These are phyloP conservation scores for Schizotus pectinicornis DNA, from an alignment of 2,888 invertebrate species.

Conservation along the genomic window DNA sequence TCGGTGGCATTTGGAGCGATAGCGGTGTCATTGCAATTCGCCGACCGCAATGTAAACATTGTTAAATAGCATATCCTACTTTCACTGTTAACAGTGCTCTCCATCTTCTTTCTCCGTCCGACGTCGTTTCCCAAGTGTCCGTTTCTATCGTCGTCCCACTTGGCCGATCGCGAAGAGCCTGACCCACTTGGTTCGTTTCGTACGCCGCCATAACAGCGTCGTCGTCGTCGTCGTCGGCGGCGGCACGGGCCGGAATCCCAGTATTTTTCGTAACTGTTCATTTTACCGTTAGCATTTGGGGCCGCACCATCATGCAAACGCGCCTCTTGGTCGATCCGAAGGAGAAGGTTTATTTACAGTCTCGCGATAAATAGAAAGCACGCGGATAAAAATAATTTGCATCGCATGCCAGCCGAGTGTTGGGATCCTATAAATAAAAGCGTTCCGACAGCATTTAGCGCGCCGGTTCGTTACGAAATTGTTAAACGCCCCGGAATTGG, in stretches of 20 bases:
- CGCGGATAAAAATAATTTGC: conserved; percentile 30
- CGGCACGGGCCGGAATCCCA: conserved; percentile 37
- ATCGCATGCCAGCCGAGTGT: conserved; percentile 26
- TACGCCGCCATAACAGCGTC: conserved; percentile 31
- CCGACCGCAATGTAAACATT: conserved; percentile 24
- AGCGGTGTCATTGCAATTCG: conserved; percentile 4
- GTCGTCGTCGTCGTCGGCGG: not conserved
- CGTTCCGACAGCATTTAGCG: not conserved
- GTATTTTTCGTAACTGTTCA: conserved; percentile 29
- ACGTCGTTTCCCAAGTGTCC: conserved; percentile 23
- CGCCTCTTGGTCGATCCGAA: conserved; percentile 9
- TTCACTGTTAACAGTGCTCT: conserved; percentile 40
- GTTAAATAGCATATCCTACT: conserved; percentile 42
- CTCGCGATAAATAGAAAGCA: conserved; percentile 28
- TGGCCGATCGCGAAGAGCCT: conserved; percentile 28
- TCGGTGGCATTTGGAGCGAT: conserved; percentile 2
- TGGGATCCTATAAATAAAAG: conserved; percentile 16
- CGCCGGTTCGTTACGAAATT: not conserved
- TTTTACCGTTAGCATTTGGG: conserved; percentile 8
- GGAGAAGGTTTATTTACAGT: conserved; percentile 27
- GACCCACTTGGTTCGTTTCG: conserved; percentile 39
- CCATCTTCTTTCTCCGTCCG: conserved; percentile 35
- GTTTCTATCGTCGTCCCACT: conserved; percentile 40
- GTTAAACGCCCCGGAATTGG: too few species aligned
- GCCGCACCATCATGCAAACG: conserved; percentile 7